Conservation (phyloP, 2,113 vertebrate species). For the Hippotragus niger region DNA sequence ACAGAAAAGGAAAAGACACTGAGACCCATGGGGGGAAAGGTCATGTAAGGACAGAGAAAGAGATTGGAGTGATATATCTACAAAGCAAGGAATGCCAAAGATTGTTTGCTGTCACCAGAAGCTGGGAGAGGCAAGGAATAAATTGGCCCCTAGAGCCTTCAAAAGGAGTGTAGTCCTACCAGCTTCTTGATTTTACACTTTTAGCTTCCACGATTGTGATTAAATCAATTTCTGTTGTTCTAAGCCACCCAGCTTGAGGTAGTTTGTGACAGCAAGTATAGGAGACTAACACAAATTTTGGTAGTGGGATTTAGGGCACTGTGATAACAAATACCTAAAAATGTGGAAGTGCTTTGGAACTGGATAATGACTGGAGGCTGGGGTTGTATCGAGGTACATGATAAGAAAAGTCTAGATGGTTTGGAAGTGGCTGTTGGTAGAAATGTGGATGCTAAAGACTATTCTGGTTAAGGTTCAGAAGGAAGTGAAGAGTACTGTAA, state of each 20-base stretch:
- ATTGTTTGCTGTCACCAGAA: neutral
- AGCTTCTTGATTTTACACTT: neutral
- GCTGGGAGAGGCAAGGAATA: neutral
- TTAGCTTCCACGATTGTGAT: neutral
- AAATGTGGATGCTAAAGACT: neutral
- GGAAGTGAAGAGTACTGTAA: neutral
- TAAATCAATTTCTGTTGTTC: neutral
- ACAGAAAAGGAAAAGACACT: neutral
- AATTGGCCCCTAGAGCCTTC: neutral
- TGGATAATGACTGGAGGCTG: neutral
- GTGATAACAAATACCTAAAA: neutral
- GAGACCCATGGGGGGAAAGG: neutral
- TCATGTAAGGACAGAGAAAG: neutral
- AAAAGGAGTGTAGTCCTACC: neutral
- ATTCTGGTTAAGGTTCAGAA: neutral
- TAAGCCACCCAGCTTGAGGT: neutral
- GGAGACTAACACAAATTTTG: neutral
- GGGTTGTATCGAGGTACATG: neutral
- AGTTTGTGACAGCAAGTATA: neutral
- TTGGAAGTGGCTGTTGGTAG: neutral
- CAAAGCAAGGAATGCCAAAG: neutral
- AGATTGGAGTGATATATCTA: neutral
- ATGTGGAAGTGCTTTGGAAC: neutral
- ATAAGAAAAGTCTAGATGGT: neutral
- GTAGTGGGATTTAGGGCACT: neutral